A percentile compares a stretch with the other conserved stretches of the same genome.
These are phyloP conservation scores for Tryphoninae sp. DNA, from an alignment of 2,888 invertebrate species.

Conservation along the genomic window DNA sequence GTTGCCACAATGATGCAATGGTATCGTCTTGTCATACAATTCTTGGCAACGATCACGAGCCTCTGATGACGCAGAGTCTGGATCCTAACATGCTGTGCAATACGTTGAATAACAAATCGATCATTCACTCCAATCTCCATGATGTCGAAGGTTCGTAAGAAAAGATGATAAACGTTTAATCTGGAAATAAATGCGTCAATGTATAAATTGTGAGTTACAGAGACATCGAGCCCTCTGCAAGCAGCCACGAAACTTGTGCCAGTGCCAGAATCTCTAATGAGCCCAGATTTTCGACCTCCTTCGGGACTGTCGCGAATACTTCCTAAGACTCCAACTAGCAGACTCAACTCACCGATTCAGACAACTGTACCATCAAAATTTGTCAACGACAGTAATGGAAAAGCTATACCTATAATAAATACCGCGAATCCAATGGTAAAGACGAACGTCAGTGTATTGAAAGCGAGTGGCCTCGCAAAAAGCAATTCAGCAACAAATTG, in stretches of 20 bases:
- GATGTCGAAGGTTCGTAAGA: constrained; percentile 73
- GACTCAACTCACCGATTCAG: constrained; percentile 77
- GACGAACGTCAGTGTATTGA: constrained; percentile 71
- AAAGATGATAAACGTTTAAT: neutral
- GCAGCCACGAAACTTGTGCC: constrained; percentile 94
- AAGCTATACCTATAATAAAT: constrained; percentile 74
- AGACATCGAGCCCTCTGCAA: constrained; percentile 85
- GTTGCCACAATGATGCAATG: constrained; percentile 84
- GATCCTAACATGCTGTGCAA: constrained; percentile 84
- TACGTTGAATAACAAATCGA: constrained; percentile 77
- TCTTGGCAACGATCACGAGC: constrained; percentile 73
- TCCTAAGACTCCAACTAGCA: constrained; percentile 74
- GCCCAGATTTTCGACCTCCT: constrained; percentile 87
- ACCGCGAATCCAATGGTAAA: constrained; percentile 76
- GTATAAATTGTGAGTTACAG: constrained; percentile 65
- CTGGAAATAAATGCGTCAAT: neutral
- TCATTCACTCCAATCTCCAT: constrained; percentile 68
- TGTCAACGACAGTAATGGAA: constrained; percentile 71
- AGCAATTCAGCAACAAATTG: constrained; percentile 77
- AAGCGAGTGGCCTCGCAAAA: constrained; percentile 73
- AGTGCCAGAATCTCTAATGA: constrained; percentile 93
- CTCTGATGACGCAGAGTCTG: constrained; percentile 85
- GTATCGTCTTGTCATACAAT: constrained; percentile 74
- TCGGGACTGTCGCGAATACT: constrained; percentile 76
- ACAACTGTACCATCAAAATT: constrained; percentile 74